Evolutionary conservation across 2,797 vertebrate species (phyloP).

Genomic region (Diplodus puntazzo): DNA sequence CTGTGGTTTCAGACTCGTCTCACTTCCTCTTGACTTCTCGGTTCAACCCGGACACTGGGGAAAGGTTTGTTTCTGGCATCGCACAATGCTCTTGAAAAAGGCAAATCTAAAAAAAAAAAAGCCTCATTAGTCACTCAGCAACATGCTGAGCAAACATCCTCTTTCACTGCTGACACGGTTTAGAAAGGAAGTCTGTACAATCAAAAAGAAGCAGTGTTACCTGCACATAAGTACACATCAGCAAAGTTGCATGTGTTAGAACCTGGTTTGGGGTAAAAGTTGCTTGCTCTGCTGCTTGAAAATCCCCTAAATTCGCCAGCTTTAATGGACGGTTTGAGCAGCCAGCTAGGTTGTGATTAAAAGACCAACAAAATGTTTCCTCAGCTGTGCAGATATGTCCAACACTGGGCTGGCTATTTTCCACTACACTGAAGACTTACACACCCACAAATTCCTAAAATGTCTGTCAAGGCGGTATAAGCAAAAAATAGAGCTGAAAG

Average conservation of each 20-base stretch:
- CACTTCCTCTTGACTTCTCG: conserved; percentile 90
- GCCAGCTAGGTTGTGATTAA: background rate
- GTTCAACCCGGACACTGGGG: conserved; percentile 45
- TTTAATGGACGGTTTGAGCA: background rate
- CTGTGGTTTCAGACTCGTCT: conserved; percentile 82
- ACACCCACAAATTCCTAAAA: background rate
- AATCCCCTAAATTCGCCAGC: background rate
- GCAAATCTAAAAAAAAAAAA: conserved; percentile 34
- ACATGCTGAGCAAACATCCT: conserved; percentile 73
- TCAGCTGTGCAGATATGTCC: background rate
- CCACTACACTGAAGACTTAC: background rate
- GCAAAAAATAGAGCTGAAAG: background rate
- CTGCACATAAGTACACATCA: conserved; percentile 14
- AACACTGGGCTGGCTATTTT: background rate
- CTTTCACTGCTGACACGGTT: conserved; percentile 54
- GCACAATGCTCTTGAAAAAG: conserved; percentile 20
- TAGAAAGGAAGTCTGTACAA: conserved; percentile 47
- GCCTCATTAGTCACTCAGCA: conserved; percentile 50
- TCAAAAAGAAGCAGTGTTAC: conserved; percentile 13
- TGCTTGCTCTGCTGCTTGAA: conserved; percentile 2
- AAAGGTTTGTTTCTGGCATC: conserved; percentile 23
- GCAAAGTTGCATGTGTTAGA: background rate
- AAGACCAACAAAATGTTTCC: background rate
- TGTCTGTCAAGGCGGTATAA: background rate
- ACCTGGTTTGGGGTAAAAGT: background rate